Percentiles rank a stretch among this genome's conserved stretches.
These are phyloP conservation scores for Momotus momota DNA, from an alignment of 2,797 vertebrate species.

Conservation along the genomic window DNA sequence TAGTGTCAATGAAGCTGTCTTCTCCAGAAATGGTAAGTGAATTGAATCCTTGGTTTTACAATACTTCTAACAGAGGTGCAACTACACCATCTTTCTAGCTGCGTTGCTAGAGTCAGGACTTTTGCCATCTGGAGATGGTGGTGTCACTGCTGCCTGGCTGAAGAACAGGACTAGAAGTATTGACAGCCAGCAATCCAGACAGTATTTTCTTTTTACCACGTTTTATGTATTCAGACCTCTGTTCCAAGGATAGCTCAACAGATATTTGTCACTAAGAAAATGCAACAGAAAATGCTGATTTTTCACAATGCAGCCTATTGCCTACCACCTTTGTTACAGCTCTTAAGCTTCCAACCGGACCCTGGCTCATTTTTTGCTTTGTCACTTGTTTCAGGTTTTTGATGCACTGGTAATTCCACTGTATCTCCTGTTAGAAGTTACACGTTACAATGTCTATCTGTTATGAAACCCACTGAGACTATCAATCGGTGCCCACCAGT, in stretches of 20 bases:
- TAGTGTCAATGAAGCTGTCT: neutral
- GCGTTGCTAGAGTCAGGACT: neutral
- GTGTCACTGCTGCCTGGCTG: neutral
- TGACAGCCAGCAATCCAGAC: fast-evolving
- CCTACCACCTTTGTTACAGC: neutral
- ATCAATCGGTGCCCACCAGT: neutral
- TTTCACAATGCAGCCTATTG: neutral
- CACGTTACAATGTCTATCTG: neutral
- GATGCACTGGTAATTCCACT: fast-evolving
- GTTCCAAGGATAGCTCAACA: neutral
- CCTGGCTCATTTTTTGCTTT: neutral
- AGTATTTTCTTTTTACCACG: fast-evolving
- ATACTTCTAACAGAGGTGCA: neutral
- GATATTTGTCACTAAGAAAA: neutral
- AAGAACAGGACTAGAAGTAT: neutral
- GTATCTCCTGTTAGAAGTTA: neutral
- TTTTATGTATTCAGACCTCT: neutral
- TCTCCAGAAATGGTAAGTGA: neutral
- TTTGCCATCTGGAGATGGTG: neutral
- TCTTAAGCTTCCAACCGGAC: neutral
- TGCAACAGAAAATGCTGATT: neutral
- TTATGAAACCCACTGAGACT: neutral
- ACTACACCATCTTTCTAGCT: neutral
- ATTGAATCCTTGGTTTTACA: neutral
- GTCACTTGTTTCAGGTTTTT: neutral